Conservation (phyloP, 64 coral and sea anemone species). For the Platygyra sinensis region DNA sequence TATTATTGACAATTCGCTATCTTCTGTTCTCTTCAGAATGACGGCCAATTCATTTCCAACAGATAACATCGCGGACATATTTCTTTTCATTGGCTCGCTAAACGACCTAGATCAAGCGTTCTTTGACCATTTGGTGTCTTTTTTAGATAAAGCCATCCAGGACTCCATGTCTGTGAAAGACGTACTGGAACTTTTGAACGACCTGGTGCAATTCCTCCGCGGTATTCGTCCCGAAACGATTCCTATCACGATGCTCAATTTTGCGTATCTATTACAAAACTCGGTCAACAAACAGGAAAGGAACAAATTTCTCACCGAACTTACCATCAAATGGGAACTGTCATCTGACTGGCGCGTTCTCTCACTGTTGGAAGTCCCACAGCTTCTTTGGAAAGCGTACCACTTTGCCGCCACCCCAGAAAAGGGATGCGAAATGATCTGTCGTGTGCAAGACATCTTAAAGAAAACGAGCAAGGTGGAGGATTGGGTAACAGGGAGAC, state of each 20-base stretch:
- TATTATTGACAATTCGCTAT: fast-evolving
- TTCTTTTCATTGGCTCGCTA: neutral
- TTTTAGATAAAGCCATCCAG: neutral
- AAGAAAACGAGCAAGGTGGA: neutral
- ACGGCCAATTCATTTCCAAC: neutral
- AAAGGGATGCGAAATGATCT: neutral
- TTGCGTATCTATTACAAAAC: neutral
- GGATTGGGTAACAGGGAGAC: neutral
- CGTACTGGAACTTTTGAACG: neutral
- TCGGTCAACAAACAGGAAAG: neutral
- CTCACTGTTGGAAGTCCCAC: neutral
- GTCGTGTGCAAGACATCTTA: neutral
- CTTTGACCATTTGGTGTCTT: neutral
- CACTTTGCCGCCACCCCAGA: no score
- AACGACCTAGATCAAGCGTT: neutral
- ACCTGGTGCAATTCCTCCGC: neutral
- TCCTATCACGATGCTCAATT: neutral
- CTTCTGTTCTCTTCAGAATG: neutral
- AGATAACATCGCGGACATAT: neutral
- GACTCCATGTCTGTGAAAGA: neutral
- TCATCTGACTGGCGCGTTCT: neutral
- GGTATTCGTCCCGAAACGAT: neutral
- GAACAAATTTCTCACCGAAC: neutral
- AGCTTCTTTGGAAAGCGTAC: conserved; percentile 22
- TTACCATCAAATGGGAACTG: neutral